Conservation (phyloP, 1,140 invertebrate genomes). For the Brachionus angularis region DNA sequence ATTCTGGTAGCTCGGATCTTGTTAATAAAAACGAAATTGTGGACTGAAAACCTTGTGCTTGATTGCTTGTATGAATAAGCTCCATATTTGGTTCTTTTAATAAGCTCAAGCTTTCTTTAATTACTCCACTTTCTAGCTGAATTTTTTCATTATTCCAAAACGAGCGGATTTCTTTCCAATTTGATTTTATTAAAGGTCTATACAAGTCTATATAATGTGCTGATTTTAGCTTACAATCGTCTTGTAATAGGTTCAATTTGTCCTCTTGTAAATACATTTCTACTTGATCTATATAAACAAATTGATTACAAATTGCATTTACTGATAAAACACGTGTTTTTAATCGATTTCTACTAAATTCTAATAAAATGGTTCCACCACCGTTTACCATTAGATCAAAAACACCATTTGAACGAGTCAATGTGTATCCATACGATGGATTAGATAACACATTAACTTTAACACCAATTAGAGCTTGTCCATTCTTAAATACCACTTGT, state of each 20-base stretch:
- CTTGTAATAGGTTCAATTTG: background rate
- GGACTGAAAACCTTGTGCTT: conserved; percentile 77
- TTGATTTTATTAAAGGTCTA: conserved; percentile 34
- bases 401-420: conserved; percentile 88
- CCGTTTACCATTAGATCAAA: conserved; percentile 96
- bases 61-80: conserved; percentile 23
- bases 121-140: no score
- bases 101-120: no score
- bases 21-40: conserved; percentile 86
- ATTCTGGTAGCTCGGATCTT: conserved; percentile 69
- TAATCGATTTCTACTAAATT: conserved; percentile 87
- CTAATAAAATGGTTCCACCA: conserved; percentile 84
- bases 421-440: conserved; percentile 84
- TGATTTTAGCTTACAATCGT: background rate
- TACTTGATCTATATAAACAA: conserved; percentile 57
- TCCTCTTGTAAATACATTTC: conserved; percentile 46
- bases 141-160: conserved; percentile 14
- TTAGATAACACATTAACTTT: conserved; percentile 85
- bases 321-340: conserved; percentile 81
- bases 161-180: conserved; percentile 45
- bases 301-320: conserved; percentile 93
- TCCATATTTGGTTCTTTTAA: conserved; percentile 27
- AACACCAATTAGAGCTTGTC: conserved; percentile 85
- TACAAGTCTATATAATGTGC: background rate
- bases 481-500: conserved; percentile 79